These are phyloP conservation scores for Anarhynchus alexandrinus DNA, from an alignment of 2,113 vertebrate genomes.

Conservation along the genomic window DNA sequence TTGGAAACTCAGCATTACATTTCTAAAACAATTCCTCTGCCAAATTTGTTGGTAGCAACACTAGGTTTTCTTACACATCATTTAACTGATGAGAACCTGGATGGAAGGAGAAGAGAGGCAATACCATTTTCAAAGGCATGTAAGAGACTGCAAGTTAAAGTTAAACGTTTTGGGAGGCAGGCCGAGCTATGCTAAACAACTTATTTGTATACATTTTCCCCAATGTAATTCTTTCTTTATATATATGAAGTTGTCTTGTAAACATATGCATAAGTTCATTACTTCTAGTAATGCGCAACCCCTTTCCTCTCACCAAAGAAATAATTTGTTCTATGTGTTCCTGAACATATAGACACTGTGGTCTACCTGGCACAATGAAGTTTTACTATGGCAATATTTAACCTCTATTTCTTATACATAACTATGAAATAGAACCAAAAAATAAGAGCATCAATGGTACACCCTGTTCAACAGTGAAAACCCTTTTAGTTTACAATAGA, in stretches of 20 bases:
- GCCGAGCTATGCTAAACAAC: not conserved
- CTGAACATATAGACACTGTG: not conserved
- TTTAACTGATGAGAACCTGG: not conserved
- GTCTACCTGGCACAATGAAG: not conserved
- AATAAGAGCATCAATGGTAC: not conserved
- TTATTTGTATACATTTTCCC: not conserved
- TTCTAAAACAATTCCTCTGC: conserved; percentile 10
- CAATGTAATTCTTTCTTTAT: not conserved
- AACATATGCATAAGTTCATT: not conserved
- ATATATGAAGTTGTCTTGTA: not conserved
- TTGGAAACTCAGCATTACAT: not conserved
- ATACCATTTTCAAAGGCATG: not conserved
- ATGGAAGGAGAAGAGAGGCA: not conserved
- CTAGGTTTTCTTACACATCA: not conserved
- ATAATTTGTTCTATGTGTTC: not conserved
- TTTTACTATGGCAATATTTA: not conserved
- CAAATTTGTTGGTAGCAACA: not conserved
- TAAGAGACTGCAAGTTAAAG: not conserved
- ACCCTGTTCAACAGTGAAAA: not conserved
- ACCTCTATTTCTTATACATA: not conserved
- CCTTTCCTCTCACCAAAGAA: not conserved
- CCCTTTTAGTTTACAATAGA: not conserved
- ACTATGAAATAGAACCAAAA: not conserved
- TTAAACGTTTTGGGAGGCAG: not conserved
- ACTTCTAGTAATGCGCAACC: not conserved